A percentile compares a stretch with the other conserved stretches of the same genome.
Conservation (phyloP, 2,888 invertebrate genomes). For the Hipparchia semele region DNA sequence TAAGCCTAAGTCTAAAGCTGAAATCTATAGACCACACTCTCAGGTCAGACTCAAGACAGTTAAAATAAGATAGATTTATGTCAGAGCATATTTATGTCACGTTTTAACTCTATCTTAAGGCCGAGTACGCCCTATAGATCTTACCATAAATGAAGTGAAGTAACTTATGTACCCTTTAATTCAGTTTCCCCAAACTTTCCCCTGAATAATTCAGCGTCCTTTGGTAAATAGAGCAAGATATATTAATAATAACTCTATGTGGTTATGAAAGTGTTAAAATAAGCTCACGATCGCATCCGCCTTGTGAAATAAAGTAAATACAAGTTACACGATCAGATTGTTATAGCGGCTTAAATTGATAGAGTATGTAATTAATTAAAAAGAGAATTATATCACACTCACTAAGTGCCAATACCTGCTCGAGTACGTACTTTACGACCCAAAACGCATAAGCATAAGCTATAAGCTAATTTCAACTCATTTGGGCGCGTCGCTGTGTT, state of each 20-base stretch:
- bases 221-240: neutral
- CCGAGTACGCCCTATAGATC: too few species aligned
- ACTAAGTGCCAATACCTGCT: conserved; percentile 1
- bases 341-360: conserved; percentile 14
- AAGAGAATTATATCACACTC: conserved; percentile 4
- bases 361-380: neutral
- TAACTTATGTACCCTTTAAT: neutral
- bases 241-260: neutral
- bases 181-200: too few species aligned
- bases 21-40: too few species aligned
- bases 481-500: too few species aligned
- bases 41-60: too few species aligned
- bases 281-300: conserved; percentile 23
- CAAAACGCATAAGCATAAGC: too few species aligned
- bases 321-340: conserved; percentile 15
- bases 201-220: neutral
- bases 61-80: too few species aligned
- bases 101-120: too few species aligned
- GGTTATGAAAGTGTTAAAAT: conserved; percentile 7
- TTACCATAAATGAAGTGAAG: too few species aligned
- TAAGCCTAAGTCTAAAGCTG: too few species aligned
- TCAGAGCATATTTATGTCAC: too few species aligned
- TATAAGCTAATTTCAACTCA: too few species aligned
- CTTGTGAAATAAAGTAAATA: conserved; percentile 18
- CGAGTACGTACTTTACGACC: neutral